Evolutionary conservation across 1,140 invertebrate species (phyloP), one percentile per base, ranked within the genome.

Genomic region (Archivesica marissinica): DNA sequence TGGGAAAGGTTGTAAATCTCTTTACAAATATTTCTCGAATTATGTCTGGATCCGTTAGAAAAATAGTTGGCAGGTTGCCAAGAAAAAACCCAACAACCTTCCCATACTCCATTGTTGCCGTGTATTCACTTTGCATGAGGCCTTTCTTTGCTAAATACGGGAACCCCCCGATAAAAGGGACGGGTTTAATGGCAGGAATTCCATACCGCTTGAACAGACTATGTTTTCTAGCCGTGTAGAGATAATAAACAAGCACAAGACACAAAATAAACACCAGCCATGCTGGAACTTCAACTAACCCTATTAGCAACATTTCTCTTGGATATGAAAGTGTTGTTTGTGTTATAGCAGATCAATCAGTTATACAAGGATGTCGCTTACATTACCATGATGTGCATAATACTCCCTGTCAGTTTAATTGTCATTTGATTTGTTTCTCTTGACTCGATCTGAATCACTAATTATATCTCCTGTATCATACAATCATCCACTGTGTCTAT

Each of bases 41-140:
- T 0, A 84, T 50, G 6, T 84, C 81, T 50, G 81, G 81, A 0
- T 84, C 81, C 15, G 81, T 76, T 11, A 84, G 9, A 30, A 84
- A 75, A 25, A 74, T 25, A 25, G 70, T 75, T 25, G 81, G 81
- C 35, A 84, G 28, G 44, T 84, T 84, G 15, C 70, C 70, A 35
- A 84, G 38, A 39, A 84, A 84, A 56, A 72, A 81, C 1, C 79
- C 79, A 17, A 72, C 79, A 68, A 47, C 41, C 59, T 81, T 81
- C 56, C 79, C 79, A 72, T 81, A 72, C 44, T 68, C 54, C 64
- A 56, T 38, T 2, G 38, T 59, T 13, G 50, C 33, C 25, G 70
- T 47, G 17, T 70, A 70, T 59, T 81, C 79, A 72, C 64, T 35
- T 41, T 39, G 38, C 64, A 70, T 81, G 0, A 72, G 47, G 15